Evolutionary conservation across 2,797 vertebrate genomes (phyloP).

Genomic region (Chrosomus eos): DNA sequence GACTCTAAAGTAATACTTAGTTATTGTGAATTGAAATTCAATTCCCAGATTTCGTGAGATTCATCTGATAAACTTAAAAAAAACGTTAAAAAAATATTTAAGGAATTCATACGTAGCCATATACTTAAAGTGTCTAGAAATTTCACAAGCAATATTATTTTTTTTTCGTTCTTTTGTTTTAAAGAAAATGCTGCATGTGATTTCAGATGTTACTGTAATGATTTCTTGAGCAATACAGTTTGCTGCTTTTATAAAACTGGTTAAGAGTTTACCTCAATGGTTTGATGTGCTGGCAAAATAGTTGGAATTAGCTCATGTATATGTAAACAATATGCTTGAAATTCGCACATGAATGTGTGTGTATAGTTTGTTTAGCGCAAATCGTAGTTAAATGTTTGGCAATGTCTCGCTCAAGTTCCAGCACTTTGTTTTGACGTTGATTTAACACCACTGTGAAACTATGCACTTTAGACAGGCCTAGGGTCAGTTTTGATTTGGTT

Average conservation of each 20-base stretch:
- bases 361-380: background rate
- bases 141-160: background rate
- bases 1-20: background rate
- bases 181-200: constrained; percentile 1
- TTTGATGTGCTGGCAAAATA: background rate
- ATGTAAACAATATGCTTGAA: background rate
- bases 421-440: constrained; percentile 25
- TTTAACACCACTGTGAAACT: constrained; percentile 40
- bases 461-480: constrained; percentile 53
- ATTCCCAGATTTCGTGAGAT: background rate
- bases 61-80: background rate
- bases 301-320: background rate
- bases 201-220: background rate
- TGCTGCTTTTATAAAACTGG: background rate
- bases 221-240: constrained; percentile 8
- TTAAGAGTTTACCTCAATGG: constrained; percentile 27
- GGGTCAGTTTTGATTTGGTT: constrained; percentile 9
- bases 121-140: constrained; percentile 12
- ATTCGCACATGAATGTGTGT: background rate
- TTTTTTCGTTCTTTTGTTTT: background rate
- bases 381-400: constrained; percentile 3
- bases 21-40: background rate
- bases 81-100: background rate
- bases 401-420: background rate
- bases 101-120: constrained; percentile 4